Conservation (phyloP, 2,113 vertebrate genomes). For the Synodontis membranacea region DNA sequence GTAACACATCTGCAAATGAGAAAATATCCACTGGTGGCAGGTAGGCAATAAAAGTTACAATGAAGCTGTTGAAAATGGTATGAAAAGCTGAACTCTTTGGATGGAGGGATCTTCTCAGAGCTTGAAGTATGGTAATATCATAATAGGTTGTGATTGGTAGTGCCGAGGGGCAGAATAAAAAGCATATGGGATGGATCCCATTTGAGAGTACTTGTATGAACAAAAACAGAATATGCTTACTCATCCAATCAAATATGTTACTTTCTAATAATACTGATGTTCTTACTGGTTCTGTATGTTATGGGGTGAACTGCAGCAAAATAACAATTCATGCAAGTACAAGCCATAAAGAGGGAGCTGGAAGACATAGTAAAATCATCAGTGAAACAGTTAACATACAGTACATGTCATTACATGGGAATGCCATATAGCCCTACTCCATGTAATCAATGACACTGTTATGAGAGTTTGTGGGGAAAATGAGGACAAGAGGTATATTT, state of each 20-base stretch:
- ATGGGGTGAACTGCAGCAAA: slow-evolving; percentile 46
- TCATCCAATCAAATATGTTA: too few species aligned
- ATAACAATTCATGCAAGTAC: slow-evolving; percentile 43
- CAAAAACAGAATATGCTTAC: background rate
- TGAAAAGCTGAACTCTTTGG: slow-evolving; percentile 40
- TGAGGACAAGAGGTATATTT: too few species aligned
- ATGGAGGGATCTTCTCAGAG: slow-evolving; percentile 38
- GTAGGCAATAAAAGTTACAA: slow-evolving; percentile 19
- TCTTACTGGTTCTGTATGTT: slow-evolving; percentile 33
- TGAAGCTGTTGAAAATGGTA: slow-evolving; percentile 29
- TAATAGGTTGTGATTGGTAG: slow-evolving; percentile 33
- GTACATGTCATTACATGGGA: too few species aligned
- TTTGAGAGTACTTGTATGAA: background rate
- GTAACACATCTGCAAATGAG: background rate
- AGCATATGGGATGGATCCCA: background rate
- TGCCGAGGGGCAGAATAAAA: background rate
- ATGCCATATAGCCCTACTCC: background rate
- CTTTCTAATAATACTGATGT: too few species aligned
- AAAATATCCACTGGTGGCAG: slow-evolving; percentile 31
- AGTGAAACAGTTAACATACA: too few species aligned
- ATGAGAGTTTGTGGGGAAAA: too few species aligned
- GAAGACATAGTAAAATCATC: slow-evolving; percentile 30
- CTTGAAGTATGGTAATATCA: slow-evolving; percentile 35
- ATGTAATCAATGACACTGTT: background rate
- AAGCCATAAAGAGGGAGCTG: slow-evolving; percentile 32